A percentile compares a stretch with the other conserved stretches of the same genome.
phyloP scores from a whole-genome alignment of 2,888 invertebrate species.

The Petrophora chlorosata region DNA sequence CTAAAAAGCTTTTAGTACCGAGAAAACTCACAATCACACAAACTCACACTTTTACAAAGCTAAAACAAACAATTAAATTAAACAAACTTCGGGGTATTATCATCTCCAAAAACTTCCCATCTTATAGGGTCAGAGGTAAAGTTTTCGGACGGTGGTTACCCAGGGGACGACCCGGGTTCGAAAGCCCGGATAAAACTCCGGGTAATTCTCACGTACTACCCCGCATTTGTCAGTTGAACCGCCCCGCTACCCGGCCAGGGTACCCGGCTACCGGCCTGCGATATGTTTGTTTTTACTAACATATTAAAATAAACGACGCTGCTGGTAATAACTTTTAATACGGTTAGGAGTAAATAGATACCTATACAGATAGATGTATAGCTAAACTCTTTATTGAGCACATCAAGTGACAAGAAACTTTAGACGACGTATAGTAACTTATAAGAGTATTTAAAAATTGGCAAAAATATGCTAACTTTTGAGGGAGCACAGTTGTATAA shows the following conservation, averaged over 20 bases:
- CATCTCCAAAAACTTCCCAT: conserved; percentile 55
- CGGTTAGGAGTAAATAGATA: background rate
- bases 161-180: conserved; percentile 64
- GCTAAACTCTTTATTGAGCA: too few relatives aligned
- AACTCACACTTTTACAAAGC: too few relatives aligned
- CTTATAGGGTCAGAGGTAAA: conserved; percentile 73
- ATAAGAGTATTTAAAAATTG: too few relatives aligned
- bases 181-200: conserved; percentile 78
- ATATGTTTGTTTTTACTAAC: conserved; percentile 28
- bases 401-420: too few relatives aligned
- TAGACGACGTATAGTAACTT: too few relatives aligned
- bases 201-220: conserved; percentile 80
- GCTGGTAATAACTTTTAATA: conserved; percentile 7
- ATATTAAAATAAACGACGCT: conserved; percentile 18
- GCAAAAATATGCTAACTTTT: too few relatives aligned
- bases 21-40: too few relatives aligned
- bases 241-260: conserved; percentile 7
- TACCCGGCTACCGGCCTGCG: too few relatives aligned
- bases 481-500: too few relatives aligned
- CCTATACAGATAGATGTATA: too few relatives aligned
- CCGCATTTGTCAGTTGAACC: conserved; percentile 63
- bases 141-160: conserved; percentile 76
- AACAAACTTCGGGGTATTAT: conserved; percentile 10
- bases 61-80: background rate
- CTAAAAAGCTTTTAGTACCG: too few relatives aligned